Percentiles rank a stretch among this genome's conserved stretches.
Conservation (phyloP, 2,888 invertebrate genomes). For the Melipona beecheii region DNA sequence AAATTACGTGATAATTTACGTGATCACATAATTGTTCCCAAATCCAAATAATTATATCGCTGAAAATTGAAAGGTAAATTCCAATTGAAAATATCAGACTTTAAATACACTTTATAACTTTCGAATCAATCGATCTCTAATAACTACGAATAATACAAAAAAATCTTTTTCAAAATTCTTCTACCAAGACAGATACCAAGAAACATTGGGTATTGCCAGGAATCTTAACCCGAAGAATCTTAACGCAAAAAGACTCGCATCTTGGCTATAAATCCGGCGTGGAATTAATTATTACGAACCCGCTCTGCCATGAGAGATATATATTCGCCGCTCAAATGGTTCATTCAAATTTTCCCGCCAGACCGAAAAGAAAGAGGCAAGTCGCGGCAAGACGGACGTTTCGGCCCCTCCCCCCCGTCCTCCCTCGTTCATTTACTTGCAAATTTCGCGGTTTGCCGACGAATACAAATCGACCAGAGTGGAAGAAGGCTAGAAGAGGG, state of each 20-base stretch:
- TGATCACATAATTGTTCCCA: too few relatives aligned
- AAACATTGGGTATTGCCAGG: neutral
- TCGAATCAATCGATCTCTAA: too few relatives aligned
- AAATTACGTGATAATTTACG: too few relatives aligned
- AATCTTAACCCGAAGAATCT: neutral
- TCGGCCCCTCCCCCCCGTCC: slow-evolving; percentile 44
- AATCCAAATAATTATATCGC: too few relatives aligned
- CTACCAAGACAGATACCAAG: too few relatives aligned
- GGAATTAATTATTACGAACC: neutral
- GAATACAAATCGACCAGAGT: slow-evolving; percentile 43
- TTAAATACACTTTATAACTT: too few relatives aligned
- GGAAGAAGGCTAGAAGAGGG: neutral
- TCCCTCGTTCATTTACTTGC: slow-evolving; percentile 66
- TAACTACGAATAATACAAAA: too few relatives aligned
- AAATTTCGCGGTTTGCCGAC: slow-evolving; percentile 64
- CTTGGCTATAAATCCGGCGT: neutral
- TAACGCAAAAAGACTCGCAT: neutral
- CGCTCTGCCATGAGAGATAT: neutral
- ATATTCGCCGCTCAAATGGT: slow-evolving; percentile 56
- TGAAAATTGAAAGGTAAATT: too few relatives aligned
- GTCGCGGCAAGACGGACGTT: slow-evolving; percentile 59
- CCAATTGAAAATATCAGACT: too few relatives aligned
- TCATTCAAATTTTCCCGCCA: slow-evolving; percentile 53
- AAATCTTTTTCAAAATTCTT: too few relatives aligned
- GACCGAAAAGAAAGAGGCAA: slow-evolving; percentile 8